phyloP scores from a whole-genome alignment of 2,797 vertebrate genomes.

The Sebastes glaucus region DNA sequence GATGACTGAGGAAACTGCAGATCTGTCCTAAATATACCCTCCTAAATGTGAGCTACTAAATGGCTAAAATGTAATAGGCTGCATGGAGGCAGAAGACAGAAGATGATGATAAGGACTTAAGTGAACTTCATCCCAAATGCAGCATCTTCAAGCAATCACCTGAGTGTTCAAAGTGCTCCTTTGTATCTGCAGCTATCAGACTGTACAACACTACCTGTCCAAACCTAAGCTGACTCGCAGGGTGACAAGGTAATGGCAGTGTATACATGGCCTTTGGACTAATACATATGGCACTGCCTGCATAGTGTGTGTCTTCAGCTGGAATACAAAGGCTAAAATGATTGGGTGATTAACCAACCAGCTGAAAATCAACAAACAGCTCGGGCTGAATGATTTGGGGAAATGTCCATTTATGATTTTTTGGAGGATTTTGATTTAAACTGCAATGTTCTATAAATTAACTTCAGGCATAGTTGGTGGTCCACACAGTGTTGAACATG shows the following conservation, averaged over 20 bases:
- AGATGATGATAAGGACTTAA: neutral
- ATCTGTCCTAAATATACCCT: neutral
- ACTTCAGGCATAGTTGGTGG: neutral
- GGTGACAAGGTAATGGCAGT: neutral
- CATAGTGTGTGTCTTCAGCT: neutral
- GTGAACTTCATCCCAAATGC: neutral
- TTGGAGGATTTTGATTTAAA: neutral
- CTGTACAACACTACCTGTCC: neutral
- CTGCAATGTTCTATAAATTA: neutral
- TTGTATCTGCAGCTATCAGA: conserved; percentile 10
- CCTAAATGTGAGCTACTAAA: neutral
- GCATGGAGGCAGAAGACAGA: neutral
- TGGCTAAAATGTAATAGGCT: neutral
- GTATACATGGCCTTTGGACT: conserved; percentile 8
- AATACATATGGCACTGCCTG: neutral
- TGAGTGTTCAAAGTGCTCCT: neutral
- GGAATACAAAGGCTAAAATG: neutral
- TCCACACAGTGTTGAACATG: too few species aligned
- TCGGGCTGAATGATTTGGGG: neutral
- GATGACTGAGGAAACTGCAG: neutral
- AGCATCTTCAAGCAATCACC: neutral
- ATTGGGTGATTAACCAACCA: neutral
- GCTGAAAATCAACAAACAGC: neutral
- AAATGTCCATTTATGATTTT: neutral
- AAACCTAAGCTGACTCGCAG: neutral